Conservation (phyloP, 2,113 vertebrate species). For the Crocuta crocuta region DNA sequence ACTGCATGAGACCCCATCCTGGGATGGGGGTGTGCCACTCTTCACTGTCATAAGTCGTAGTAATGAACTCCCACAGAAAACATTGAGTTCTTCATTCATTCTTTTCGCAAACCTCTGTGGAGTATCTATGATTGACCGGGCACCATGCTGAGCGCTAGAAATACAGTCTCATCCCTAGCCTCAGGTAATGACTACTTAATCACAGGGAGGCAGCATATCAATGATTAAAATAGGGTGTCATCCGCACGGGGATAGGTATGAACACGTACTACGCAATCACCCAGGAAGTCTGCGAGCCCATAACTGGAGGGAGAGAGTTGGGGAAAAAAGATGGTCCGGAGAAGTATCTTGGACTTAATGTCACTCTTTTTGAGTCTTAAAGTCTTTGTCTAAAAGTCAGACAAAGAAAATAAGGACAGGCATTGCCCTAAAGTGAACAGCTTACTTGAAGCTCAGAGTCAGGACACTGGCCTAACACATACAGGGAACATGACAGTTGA, state of each 20-base stretch:
- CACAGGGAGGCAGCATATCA: fast-evolving
- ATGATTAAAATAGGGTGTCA: background rate
- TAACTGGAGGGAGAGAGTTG: background rate
- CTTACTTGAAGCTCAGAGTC: background rate
- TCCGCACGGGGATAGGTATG: fast-evolving
- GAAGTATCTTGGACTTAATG: background rate
- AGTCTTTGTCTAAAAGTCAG: background rate
- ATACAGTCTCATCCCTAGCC: background rate
- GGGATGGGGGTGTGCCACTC: no score
- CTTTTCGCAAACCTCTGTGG: background rate
- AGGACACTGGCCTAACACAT: background rate
- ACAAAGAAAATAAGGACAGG: background rate
- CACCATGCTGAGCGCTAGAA: background rate
- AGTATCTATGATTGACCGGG: background rate
- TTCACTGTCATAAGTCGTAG: background rate
- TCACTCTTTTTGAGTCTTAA: background rate
- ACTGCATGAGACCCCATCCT: background rate
- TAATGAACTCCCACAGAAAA: background rate
- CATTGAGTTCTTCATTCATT: background rate
- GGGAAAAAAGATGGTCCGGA: background rate
- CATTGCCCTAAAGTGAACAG: background rate
- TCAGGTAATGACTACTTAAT: background rate
- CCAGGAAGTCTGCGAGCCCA: no score
- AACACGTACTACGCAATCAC: no score
- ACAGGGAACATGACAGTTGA: background rate